A percentile compares a stretch with the other conserved stretches of the same genome.
phyloP scores from a whole-genome alignment of 2,888 invertebrate species.

The Chloromyia formosa region DNA sequence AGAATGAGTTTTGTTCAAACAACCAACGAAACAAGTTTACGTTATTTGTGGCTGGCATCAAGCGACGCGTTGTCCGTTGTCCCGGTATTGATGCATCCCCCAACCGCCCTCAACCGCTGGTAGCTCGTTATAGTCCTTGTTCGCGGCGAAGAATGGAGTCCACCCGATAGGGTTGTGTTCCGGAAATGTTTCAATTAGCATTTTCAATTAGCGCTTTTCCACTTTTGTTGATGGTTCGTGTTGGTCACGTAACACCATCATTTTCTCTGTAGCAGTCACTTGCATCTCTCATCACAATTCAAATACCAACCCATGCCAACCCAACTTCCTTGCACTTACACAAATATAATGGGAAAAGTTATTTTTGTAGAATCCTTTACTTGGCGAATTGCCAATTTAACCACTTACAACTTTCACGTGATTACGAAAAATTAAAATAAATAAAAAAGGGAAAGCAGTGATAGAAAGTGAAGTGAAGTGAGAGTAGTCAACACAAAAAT shows the following conservation, averaged over 20 bases:
- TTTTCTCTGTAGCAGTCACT: background rate
- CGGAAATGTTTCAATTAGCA: constrained; percentile 33
- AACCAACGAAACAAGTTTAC: background rate
- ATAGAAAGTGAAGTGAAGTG: no score
- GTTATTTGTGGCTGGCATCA: background rate
- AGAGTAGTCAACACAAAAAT: no score
- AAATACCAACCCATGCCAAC: no score
- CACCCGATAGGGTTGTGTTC: background rate
- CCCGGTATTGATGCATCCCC: background rate
- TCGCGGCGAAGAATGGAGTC: background rate
- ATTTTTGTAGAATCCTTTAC: no score
- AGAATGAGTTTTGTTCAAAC: constrained; percentile 2
- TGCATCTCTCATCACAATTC: constrained; percentile 32
- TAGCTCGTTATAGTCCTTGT: background rate
- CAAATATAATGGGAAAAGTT: no score
- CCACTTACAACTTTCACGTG: no score
- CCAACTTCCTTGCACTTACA: no score
- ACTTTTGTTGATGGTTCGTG: constrained; percentile 15
- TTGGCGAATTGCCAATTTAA: no score
- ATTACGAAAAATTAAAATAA: no score
- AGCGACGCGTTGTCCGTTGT: background rate
- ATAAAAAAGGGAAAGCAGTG: no score
- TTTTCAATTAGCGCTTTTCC: constrained; percentile 36
- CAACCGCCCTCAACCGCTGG: background rate
- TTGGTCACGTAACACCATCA: background rate